Conservation (phyloP, 1,140 invertebrate species). For the Drosophila nikananu region DNA sequence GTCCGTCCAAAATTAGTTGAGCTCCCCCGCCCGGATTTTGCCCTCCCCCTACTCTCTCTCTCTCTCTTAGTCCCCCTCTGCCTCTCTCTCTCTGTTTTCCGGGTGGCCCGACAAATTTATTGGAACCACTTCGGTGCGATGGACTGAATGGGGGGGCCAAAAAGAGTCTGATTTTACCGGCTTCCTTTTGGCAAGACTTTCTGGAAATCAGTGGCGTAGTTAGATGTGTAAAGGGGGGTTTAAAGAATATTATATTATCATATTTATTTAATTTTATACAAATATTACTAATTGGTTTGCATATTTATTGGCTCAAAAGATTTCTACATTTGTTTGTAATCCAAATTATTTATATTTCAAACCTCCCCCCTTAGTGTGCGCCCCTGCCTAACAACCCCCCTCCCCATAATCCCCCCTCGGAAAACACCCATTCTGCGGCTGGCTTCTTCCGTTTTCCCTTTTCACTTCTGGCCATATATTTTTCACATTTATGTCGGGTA, state of each 20-base stretch:
- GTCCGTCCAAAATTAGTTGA: constrained; percentile 67
- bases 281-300: neutral
- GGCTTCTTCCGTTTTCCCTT: constrained; percentile 67
- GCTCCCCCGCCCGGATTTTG: constrained; percentile 42
- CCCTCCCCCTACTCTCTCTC: neutral
- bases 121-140: constrained; percentile 57
- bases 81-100: constrained; percentile 4
- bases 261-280: neutral
- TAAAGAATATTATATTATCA: no score
- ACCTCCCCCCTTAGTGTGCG: neutral
- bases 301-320: neutral
- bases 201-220: neutral
- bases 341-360: neutral
- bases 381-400: neutral
- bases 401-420: neutral
- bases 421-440: constrained; percentile 22
- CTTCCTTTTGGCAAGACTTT: constrained; percentile 47
- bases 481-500: constrained; percentile 83
- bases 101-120: constrained; percentile 67
- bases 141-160: neutral
- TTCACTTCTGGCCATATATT: constrained; percentile 79
- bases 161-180: constrained; percentile 56
- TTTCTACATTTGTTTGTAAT: neutral
- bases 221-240: neutral
- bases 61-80: neutral